These are phyloP conservation scores for Drosophila pruinosa DNA, from an alignment of 1,140 invertebrate genomes.

Conservation along the genomic window DNA sequence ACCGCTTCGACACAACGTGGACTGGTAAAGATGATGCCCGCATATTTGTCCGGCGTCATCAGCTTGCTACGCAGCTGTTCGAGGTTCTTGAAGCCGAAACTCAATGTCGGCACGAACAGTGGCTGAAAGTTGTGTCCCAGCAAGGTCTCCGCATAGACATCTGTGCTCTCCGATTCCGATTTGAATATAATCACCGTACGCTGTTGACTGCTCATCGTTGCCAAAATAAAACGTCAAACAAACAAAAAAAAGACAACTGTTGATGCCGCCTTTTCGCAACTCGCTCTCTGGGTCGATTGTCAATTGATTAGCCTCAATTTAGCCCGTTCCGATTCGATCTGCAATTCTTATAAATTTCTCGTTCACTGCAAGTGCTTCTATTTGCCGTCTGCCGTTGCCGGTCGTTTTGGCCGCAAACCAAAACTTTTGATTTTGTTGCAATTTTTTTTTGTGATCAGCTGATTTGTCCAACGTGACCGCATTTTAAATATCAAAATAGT, in stretches of 20 bases:
- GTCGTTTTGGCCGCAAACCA: no score
- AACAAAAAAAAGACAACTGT: no score
- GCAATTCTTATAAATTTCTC: not conserved
- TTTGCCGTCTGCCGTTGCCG: not conserved
- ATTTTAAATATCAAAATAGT: no score
- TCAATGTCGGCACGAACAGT: constrained; percentile 84
- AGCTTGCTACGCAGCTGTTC: constrained; percentile 82
- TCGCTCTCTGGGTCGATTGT: no score
- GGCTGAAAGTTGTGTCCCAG: constrained; percentile 82
- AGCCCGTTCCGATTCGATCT: not conserved
- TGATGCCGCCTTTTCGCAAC: no score
- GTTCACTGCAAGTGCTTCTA: not conserved
- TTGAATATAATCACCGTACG: constrained; percentile 84
- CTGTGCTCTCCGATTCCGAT: constrained; percentile 84
- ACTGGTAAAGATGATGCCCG: constrained; percentile 84
- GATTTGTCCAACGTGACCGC: no score
- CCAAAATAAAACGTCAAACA: no score
- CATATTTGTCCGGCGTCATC: constrained; percentile 79
- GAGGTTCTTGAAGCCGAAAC: constrained; percentile 83
- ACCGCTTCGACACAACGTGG: constrained; percentile 84
- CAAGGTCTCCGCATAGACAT: constrained; percentile 84
- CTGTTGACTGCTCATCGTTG: constrained; percentile 58
- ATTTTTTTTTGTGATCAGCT: constrained; percentile 13
- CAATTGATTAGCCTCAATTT: no score
- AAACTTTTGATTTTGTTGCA: not conserved